A percentile compares a stretch with the other conserved stretches of the same genome.
These are phyloP conservation scores for Pardalotus punctatus DNA, from an alignment of 2,113 vertebrate species.

Conservation along the genomic window DNA sequence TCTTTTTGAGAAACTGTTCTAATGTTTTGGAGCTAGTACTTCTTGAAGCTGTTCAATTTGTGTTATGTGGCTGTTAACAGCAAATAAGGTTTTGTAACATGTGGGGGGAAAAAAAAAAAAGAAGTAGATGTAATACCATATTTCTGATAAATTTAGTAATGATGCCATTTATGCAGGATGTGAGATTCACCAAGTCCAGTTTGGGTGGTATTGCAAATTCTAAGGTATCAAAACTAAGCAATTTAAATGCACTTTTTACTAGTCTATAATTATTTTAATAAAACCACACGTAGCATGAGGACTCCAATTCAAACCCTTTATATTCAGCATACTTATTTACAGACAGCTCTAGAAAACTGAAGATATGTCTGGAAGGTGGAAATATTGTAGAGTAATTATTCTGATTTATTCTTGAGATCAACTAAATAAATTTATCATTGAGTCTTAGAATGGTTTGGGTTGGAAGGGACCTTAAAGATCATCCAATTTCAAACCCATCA, in stretches of 20 bases:
- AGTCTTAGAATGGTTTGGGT: neutral
- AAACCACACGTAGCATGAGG: neutral
- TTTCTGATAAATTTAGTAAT: neutral
- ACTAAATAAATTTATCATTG: neutral
- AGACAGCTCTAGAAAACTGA: neutral
- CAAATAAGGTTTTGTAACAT: neutral
- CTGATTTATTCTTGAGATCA: neutral
- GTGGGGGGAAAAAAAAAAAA: no score
- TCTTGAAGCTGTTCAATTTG: neutral
- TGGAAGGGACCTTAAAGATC: no score
- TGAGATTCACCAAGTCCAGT: rapidly evolving
- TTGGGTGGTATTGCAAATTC: neutral
- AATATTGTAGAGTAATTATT: neutral
- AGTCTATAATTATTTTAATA: neutral
- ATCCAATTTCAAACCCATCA: neutral
- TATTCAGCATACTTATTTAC: neutral
- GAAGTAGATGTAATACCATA: neutral
- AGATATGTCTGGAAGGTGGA: neutral
- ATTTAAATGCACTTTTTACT: neutral
- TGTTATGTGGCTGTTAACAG: neutral
- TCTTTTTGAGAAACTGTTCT: neutral
- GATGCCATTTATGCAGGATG: neutral
- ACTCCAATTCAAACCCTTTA: neutral
- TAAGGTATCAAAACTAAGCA: neutral
- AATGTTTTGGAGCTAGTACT: neutral